These are phyloP conservation scores for Aphis gossypii DNA, from an alignment of 1,140 invertebrate species.

Conservation along the genomic window DNA sequence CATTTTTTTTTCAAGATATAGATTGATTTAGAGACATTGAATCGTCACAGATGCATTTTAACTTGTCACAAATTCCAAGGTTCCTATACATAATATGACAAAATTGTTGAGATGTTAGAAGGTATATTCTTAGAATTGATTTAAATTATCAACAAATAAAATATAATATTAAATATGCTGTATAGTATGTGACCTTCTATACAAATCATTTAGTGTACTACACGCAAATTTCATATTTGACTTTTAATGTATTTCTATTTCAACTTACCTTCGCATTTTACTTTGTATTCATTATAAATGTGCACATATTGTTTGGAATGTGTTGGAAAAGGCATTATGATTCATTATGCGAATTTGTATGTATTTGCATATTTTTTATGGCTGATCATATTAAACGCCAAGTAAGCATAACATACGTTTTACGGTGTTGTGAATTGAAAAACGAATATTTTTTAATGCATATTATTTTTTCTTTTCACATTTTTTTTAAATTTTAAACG, in stretches of 20 bases:
- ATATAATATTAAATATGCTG: no score
- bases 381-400: neutral
- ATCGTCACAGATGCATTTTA: no score
- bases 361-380: neutral
- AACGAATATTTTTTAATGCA: neutral
- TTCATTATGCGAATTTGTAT: neutral
- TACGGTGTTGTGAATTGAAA: neutral
- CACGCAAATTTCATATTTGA: neutral
- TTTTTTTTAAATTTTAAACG: neutral
- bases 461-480: neutral
- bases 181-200: neutral
- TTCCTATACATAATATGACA: no score
- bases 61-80: no score
- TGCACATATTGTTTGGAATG: neutral
- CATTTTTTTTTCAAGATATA: no score
- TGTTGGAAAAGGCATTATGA: neutral
- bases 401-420: neutral
- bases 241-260: neutral
- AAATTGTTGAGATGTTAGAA: no score
- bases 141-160: no score
- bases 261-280: neutral
- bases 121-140: no score
- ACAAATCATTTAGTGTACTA: neutral
- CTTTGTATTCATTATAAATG: neutral
- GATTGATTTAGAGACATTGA: no score